These are phyloP conservation scores for Diphyllodes magnificus DNA, from an alignment of 2,113 vertebrate species.

Conservation along the genomic window DNA sequence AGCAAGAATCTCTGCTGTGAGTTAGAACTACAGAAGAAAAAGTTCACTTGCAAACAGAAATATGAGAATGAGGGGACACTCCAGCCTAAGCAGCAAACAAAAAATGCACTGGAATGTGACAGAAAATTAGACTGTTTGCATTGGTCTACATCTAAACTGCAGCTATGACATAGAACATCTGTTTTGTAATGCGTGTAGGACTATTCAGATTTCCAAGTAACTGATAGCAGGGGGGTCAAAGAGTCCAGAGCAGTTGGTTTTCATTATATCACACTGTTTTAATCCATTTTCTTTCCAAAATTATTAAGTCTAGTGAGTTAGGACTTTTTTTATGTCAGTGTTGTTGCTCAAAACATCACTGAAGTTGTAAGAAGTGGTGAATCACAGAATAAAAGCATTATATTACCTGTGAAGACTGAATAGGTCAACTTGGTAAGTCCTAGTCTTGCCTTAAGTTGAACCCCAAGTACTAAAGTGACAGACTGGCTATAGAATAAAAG, in stretches of 20 bases:
- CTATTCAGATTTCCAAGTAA: background rate
- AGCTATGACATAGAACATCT: background rate
- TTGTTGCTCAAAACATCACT: background rate
- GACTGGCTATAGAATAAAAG: background rate
- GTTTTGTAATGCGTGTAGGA: background rate
- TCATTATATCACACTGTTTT: background rate
- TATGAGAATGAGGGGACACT: background rate
- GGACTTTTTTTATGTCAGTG: background rate
- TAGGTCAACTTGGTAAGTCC: background rate
- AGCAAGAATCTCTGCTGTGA: background rate
- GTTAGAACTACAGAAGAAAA: background rate
- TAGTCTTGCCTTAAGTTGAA: background rate
- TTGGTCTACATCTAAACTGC: background rate
- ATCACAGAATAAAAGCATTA: background rate
- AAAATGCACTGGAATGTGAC: background rate
- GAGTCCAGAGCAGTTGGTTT: background rate
- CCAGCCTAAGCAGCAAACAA: background rate
- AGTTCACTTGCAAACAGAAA: background rate
- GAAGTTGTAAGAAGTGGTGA: background rate
- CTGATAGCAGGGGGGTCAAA: background rate
- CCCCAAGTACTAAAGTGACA: background rate
- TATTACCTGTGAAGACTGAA: background rate
- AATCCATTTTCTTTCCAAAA: background rate
- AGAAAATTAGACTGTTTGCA: background rate
- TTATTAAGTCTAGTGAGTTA: background rate